Base-by-base conservation (phyloP, 2,888 invertebrate genomes). In the Drosophila tripunctata region DNA sequence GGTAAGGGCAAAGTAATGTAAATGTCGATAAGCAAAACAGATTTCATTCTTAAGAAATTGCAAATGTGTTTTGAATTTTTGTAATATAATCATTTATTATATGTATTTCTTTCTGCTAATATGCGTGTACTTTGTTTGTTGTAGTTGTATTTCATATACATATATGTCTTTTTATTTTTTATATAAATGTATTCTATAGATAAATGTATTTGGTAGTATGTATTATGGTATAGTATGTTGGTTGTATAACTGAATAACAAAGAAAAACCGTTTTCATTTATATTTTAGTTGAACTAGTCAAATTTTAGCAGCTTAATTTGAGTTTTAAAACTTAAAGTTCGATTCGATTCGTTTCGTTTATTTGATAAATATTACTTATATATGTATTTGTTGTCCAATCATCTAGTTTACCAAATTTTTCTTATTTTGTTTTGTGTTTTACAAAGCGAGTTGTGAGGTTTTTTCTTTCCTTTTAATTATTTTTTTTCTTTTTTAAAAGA, bases 251-350 rank as follows among this genome's bases (percentile, higher is more conserved):
- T 72, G 64, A 51, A 76, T 86, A 83, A 82, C 69, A 57, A 81
- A 78, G 69, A 64, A 54, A 79, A 72, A 63, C 40, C 54, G 54
- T 65, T 75, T 50, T 50, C 6, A 12, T 48, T 33, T 30, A n/a
- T 43, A 17, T 36, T 44, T 24, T 44, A 27, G 35, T 58, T 31
- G 41, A 51, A 36, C 38, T 56, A 55, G 7, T 47, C 54, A 8
- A 6, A 27, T 38, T 30, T 36, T 12, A 8, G 38, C 24, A 27
- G 38, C 57, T 47, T 64, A 64, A 67, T 66, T 64, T 50, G 58
- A 83, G 65, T 84, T 81, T 83, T 75, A 72, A 80, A 81, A 84
- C 78, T 71, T 75, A 80, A 77, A 77, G 67, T 69, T 87, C 64
- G 56, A 65, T 80, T 81, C 50, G 57, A 73, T 64, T 67, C 64